These are phyloP conservation scores for Megalurothrips usitatus DNA, from an alignment of 2,888 invertebrate species.

Conservation along the genomic window DNA sequence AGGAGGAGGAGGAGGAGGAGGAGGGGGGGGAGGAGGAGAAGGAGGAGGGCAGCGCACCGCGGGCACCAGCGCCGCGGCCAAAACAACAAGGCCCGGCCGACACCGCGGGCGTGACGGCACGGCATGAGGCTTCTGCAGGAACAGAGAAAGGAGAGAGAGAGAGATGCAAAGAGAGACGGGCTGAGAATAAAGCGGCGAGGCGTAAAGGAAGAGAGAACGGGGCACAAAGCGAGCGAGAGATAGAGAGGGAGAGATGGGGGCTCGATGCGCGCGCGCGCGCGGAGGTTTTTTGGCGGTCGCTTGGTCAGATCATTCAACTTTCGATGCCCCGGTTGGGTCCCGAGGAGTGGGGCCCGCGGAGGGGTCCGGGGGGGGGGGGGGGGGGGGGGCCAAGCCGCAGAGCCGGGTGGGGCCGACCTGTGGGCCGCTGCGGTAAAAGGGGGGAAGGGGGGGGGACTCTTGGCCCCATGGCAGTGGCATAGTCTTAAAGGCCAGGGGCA, in stretches of 20 bases:
- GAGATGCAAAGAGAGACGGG: too few species aligned
- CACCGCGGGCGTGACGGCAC: too few species aligned
- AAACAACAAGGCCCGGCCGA: too few species aligned
- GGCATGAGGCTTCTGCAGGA: too few species aligned
- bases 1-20: too few species aligned
- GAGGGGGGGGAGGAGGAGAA: too few species aligned
- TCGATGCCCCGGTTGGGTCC: constrained; percentile 1
- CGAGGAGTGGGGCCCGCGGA: not conserved
- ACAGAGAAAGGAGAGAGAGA: too few species aligned
- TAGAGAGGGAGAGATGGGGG: not conserved
- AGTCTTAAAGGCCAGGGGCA: constrained; percentile 4
- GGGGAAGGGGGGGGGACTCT: not conserved
- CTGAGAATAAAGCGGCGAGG: too few species aligned
- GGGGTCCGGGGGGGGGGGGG: not conserved
- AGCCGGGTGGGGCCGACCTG: not conserved
- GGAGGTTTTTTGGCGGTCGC: not conserved
- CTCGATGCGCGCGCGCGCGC: not conserved
- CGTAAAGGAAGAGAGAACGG: too few species aligned
- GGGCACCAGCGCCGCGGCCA: too few species aligned
- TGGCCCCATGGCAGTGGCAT: constrained; percentile 11
- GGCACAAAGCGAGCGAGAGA: not conserved
- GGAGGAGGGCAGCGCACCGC: too few species aligned
- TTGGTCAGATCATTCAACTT: constrained; percentile 6
- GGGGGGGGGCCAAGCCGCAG: not conserved
- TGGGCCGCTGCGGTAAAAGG: too few species aligned